A percentile compares a stretch with the other conserved stretches of the same genome.
These are phyloP conservation scores for Raja brachyura DNA, from an alignment of 2,113 vertebrate genomes.

Conservation along the genomic window DNA sequence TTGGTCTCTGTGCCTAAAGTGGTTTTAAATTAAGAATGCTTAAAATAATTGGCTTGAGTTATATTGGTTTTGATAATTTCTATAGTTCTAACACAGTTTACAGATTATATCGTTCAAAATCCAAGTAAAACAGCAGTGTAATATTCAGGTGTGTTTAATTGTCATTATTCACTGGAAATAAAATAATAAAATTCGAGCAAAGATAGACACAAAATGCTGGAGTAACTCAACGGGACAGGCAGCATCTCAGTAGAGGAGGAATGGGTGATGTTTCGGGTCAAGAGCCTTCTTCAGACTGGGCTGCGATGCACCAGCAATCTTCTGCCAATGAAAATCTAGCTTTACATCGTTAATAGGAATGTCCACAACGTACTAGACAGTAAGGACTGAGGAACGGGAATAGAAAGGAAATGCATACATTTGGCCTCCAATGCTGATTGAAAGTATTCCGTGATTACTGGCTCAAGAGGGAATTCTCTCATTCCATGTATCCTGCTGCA, in stretches of 20 bases:
- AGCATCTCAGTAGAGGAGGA: too few species aligned
- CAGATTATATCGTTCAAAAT: not conserved
- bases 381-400: not conserved
- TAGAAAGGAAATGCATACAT: not conserved
- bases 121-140: not conserved
- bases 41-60: not conserved
- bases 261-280: too few species aligned
- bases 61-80: not conserved
- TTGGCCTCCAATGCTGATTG: not conserved
- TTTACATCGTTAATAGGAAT: too few species aligned
- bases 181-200: too few species aligned
- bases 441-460: not conserved
- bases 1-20: not conserved
- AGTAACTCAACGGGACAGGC: too few species aligned
- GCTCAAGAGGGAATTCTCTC: not conserved
- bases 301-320: too few species aligned
- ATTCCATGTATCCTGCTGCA: not conserved
- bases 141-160: too few species aligned
- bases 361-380: too few species aligned
- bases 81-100: not conserved
- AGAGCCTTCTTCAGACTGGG: too few species aligned
- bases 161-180: too few species aligned
- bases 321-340: too few species aligned
- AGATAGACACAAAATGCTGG: too few species aligned
- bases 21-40: not conserved